Conservation (phyloP, 2,113 vertebrate species). For the Glaucidium brasilianum region DNA sequence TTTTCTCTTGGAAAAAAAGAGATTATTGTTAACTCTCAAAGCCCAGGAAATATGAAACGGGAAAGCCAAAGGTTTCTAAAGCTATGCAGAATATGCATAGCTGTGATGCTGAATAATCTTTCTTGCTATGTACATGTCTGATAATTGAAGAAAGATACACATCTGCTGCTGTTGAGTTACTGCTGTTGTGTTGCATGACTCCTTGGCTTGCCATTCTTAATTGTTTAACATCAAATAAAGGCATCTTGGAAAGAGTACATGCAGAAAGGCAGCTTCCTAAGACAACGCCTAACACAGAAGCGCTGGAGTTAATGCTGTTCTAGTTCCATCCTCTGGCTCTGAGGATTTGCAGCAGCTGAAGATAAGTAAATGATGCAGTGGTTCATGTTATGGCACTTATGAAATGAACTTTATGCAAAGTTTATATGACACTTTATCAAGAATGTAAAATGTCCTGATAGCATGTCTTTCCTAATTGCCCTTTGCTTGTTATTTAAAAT, state of each 20-base stretch:
- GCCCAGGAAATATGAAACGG: not conserved
- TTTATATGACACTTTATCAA: not conserved
- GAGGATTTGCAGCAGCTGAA: not conserved
- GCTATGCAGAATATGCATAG: not conserved
- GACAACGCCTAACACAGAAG: not conserved
- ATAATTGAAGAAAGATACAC: not conserved
- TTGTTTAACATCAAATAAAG: not conserved
- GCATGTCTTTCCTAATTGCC: rapidly evolving
- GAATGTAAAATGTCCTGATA: not conserved
- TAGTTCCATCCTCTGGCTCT: not conserved
- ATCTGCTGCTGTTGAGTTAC: not conserved
- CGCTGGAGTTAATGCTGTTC: not conserved
- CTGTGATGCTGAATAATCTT: not conserved
- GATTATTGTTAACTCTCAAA: not conserved
- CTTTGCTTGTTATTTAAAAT: not conserved
- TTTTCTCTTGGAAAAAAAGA: not conserved
- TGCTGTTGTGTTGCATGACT: not conserved
- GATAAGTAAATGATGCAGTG: not conserved
- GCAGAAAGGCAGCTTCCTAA: not conserved
- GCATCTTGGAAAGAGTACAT: not conserved
- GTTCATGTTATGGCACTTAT: not conserved
- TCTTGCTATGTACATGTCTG: not conserved
- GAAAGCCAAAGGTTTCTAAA: not conserved
- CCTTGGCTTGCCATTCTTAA: not conserved
- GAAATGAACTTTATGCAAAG: not conserved